These are phyloP conservation scores for Glaucidium brasilianum DNA, from an alignment of 2,113 vertebrate genomes.

Conservation along the genomic window DNA sequence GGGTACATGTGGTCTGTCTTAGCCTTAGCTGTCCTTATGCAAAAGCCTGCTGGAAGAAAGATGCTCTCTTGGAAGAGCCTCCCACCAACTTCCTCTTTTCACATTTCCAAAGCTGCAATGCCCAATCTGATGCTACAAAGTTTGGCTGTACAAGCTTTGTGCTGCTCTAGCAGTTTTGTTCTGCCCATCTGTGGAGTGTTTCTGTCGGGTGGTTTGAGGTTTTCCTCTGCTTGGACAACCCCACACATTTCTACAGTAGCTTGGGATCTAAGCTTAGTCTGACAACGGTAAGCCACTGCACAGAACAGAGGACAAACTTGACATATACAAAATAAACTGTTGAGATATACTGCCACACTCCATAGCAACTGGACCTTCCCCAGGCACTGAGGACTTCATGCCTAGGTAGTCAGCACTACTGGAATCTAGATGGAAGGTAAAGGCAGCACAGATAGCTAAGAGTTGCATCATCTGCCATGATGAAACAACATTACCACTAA, in stretches of 20 bases:
- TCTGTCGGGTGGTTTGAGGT: background rate
- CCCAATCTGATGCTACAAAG: accelerated
- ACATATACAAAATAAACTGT: background rate
- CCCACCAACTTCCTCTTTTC: background rate
- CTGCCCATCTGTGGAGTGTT: accelerated
- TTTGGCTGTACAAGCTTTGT: background rate
- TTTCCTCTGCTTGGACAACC: background rate
- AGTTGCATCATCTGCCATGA: background rate
- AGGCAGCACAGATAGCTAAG: background rate
- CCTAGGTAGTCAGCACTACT: background rate
- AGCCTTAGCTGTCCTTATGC: background rate
- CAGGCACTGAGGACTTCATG: background rate
- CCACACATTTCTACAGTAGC: background rate
- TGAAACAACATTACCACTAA: background rate
- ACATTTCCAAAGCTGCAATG: background rate
- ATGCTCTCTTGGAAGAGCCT: background rate
- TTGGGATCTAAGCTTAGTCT: background rate
- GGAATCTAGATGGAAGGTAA: background rate
- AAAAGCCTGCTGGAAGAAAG: background rate
- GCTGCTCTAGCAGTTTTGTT: background rate
- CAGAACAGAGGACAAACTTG: background rate
- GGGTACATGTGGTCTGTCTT: accelerated
- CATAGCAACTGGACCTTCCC: background rate
- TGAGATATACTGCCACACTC: background rate
- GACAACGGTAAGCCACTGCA: background rate